Conservation (phyloP, 2,797 vertebrate species). For the Nothura maculosa region DNA sequence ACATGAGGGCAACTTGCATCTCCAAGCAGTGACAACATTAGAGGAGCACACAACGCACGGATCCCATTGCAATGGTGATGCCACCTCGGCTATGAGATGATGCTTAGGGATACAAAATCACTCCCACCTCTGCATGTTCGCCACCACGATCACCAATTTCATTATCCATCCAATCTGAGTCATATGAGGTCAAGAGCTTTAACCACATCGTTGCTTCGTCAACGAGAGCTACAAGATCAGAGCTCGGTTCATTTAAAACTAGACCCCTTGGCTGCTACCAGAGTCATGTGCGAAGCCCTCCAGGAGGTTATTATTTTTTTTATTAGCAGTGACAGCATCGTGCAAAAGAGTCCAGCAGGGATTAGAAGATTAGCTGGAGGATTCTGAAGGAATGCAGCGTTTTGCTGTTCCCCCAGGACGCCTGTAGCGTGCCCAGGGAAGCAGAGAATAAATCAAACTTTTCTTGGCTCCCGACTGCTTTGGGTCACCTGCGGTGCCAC, state of each 20-base stretch:
- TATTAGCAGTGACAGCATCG: not conserved
- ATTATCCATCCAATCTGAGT: not conserved
- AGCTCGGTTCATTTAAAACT: not conserved
- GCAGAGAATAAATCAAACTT: not conserved
- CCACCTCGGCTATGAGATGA: not conserved
- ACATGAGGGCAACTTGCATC: too few species aligned
- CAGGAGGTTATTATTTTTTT: not conserved
- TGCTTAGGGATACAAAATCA: fast-evolving
- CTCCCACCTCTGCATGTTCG: fast-evolving
- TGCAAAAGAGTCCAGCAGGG: not conserved
- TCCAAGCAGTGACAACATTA: not conserved
- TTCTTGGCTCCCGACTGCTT: not conserved
- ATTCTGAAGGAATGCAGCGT: fast-evolving
- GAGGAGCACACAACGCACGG: not conserved
- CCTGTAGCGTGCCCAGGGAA: not conserved
- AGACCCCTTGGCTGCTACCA: fast-evolving
- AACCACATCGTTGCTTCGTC: not conserved
- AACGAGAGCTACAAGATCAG: not conserved
- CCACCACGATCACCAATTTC: not conserved
- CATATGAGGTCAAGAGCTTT: not conserved
- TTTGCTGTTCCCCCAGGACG: not conserved
- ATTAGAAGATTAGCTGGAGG: not conserved
- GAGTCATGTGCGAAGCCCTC: not conserved
- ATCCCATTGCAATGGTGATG: not conserved
- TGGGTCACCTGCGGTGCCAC: not conserved